Evolutionary conservation across 2,888 invertebrate genomes (phyloP), one percentile per base, ranked within the genome.

Genomic region (Metalampra italica): DNA sequence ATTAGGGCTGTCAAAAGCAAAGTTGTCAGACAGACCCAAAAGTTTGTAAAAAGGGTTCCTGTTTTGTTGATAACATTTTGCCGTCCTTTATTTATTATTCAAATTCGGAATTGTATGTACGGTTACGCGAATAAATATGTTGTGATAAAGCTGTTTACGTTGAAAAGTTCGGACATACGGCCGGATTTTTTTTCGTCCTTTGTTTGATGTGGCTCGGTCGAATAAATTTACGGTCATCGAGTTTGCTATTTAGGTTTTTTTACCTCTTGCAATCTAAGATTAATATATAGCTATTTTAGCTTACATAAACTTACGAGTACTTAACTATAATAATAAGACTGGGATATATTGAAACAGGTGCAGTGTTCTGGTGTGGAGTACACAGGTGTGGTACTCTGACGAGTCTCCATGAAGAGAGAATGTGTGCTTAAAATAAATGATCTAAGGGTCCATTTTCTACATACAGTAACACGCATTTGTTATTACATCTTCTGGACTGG

Each of bases 1-100:
- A 57, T 64, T 60, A 70, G 66, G 65, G 60, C 59, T 71, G 64
- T 55, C 68, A 60, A 60, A 56, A 58, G 43, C 47, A 52, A 66
- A 62, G 48, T 61, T 56, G 30, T 46, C 45, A 34, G 46, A 37
- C 45, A 34, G 46, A 37, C 52, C 48, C 57, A 51, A 59, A 67
- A 68, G 52, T 60, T 62, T 56, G 47, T 50, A 57, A 68, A 70
- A 67, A 59, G 55, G 66, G 50, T 57, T 46, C 43, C 46, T 50
- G 53, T 62, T 53, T 52, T 47, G 47, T 46, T 41, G 37, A 44
- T 46, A 57, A 56, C 55, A 51, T 51, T 57, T 55, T 60, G 44
- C 50, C 52, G 46, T 45, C 54, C 53, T 47, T 60, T 61, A 61
- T 62, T 65, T 62, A 58, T 61, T 61, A 64, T 62, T 59, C 51